These are phyloP conservation scores for Ianthella basta DNA, from an alignment of 37 sponge, comb jelly and placozoan genomes.

Conservation along the genomic window DNA sequence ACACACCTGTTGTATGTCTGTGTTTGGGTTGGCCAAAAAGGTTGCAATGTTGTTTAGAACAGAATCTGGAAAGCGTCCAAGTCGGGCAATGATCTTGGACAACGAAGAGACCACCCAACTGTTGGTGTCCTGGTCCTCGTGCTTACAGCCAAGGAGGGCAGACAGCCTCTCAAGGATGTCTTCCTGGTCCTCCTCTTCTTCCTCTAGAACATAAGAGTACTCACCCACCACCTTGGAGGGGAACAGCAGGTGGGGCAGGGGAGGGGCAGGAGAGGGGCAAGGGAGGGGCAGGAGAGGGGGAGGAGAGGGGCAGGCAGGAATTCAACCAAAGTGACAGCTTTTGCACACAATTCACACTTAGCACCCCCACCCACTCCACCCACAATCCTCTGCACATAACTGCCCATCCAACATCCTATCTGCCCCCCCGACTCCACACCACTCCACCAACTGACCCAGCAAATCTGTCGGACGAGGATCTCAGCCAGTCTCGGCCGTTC, in stretches of 20 bases:
- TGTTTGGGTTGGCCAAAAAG: constrained; percentile 48
- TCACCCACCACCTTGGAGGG: constrained; percentile 70
- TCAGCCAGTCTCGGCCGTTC: constrained; percentile 73
- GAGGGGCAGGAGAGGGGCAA: not conserved
- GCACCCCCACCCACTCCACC: not conserved
- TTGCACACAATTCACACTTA: not conserved
- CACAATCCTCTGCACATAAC: no score
- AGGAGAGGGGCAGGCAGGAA: no score
- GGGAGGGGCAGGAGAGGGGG: not conserved
- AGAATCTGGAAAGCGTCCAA: constrained; percentile 55
- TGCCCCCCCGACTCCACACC: not conserved
- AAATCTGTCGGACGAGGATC: constrained; percentile 74
- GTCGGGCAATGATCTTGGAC: constrained; percentile 64
- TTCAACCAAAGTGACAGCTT: no score
- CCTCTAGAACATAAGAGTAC: constrained; percentile 70
- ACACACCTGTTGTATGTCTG: constrained; percentile 77
- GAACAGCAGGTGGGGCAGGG: not conserved
- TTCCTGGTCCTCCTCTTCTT: constrained; percentile 51
- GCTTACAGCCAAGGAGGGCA: constrained; percentile 44
- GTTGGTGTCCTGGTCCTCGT: constrained; percentile 45
- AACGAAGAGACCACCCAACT: constrained; percentile 69
- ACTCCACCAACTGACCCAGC: constrained; percentile 63
- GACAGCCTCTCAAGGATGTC: constrained; percentile 64
- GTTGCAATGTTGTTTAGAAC: constrained; percentile 49
- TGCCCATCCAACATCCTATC: no score